Base-by-base conservation (phyloP, 2,888 invertebrate species). In the Athalia circularis region DNA sequence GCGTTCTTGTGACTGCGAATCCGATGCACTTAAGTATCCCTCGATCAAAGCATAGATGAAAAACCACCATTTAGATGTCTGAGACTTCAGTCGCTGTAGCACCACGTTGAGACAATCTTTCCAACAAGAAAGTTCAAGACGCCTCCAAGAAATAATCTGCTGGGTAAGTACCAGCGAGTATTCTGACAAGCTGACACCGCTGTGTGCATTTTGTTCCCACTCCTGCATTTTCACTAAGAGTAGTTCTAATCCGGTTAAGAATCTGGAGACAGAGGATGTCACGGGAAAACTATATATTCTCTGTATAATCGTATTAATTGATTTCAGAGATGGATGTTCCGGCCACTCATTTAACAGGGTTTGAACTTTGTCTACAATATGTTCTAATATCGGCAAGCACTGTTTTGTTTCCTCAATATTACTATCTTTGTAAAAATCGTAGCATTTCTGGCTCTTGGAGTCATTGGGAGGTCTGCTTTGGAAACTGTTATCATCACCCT, bases 131-230 rank as follows among this genome's bases (percentile, higher is more conserved):
- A 99, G 92, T 89, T 99, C 99, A 47, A 97, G 89, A 88, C 96
- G 96, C 79, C 99, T 94, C 98, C 98, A 99, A 72, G 94, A 93
- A 67, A 98, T 94, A 72, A 99, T 95, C 86, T 96, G 94, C 80
- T 94, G 93, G 0, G 96, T 96, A 0, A 99, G 92, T 48, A 93
- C 92, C 48, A 94, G 90, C n/a, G 96, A 94, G 79, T 96, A 92
- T 0, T 93, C 92, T 0, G 94, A 92, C 86, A 99, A 91, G 81
- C 96, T 96, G 79, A 98, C 97, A 5, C 95, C 95, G 82, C 93
- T 94, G 85, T 97, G 97, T 0, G 98, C 98, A 83, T 96, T 96
- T 84, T 95, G 94, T 89, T 99, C 97, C 99, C 98, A 99, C 85
- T 97, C 96, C 82, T 97, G 94, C 74, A 96, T 92, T 85, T 96